Base-by-base conservation (phyloP, 2,113 vertebrate genomes). In the Mellivora capensis region DNA sequence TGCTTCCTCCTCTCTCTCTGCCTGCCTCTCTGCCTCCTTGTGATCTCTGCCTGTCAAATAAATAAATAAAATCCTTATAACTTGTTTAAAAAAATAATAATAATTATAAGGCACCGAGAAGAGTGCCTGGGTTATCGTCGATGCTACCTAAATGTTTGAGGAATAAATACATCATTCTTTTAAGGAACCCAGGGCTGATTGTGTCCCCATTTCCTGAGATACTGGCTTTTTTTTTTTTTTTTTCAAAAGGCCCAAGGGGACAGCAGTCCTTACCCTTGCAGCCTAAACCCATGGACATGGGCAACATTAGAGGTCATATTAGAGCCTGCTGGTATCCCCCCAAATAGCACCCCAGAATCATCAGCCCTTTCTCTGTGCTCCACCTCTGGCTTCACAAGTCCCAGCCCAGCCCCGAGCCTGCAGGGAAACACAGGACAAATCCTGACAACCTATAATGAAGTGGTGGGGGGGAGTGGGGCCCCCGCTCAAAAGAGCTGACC, bases 401-500 rank as follows among this genome's bases (percentile, higher is more conserved):
- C 47, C 62, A 74, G 44, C 74, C 27, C 37, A 86, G 49, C 23
- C 39, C 79, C 76, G 37, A 20, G 12, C 59, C 69, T 80, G 21
- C n/a, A 3, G 87, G 42, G 42, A 23, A 72, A 96, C 74, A 49
- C 94, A 74, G 72, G 42, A 44, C 87, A 6, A 57, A 42, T 61
- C 25, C 2, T 71, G 91, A 59, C 47, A 90, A 49, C 81, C 92
- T 64, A 69, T 72, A 85, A 91, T 57, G 31, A 82, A 91, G 49
- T 18, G n/a, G 29, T 8, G 21, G 82, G 69, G 82, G 77, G 47
- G 83, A 64, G 67, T 3, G 2, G 80, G 34, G 74, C 17, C 39
- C 61, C 31, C 6, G 4, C 49, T 62, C 72, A 93, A 94, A 98
- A 98, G 89, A 96, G 98, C 98, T 97, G 97, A 98, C 93, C 97